Conservation (phyloP, 1,140 invertebrate genomes). For the Penaeus chinensis region DNA sequence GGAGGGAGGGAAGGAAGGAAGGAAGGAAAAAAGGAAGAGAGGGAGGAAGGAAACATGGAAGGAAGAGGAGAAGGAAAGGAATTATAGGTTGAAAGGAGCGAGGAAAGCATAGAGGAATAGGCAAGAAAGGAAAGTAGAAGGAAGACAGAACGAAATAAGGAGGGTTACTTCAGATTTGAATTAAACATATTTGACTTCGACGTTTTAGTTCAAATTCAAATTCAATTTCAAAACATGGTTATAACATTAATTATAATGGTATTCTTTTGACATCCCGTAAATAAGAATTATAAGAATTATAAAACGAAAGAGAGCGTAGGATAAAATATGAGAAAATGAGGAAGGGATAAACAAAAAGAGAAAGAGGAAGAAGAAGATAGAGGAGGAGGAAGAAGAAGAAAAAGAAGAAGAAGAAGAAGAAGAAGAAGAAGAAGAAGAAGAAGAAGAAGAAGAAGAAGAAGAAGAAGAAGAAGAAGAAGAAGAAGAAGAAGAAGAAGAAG, state of each 20-base stretch:
- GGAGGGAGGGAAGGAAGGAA: neutral
- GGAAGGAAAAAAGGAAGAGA: neutral
- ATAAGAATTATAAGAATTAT: too few species aligned
- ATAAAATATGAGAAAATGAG: neutral
- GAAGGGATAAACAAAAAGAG: neutral
- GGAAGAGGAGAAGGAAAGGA: neutral
- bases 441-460: neutral
- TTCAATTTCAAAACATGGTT: too few species aligned
- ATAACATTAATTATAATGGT: too few species aligned
- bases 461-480: neutral
- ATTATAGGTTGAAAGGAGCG: neutral
- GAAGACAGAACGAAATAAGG: too few species aligned
- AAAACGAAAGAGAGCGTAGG: neutral
- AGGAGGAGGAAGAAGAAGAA: conserved; percentile 3
- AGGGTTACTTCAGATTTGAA: too few species aligned
- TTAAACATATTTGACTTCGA: too few species aligned
- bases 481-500: neutral
- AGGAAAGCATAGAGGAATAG: neutral
- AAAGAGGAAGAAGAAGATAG: too few species aligned
- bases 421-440: too few species aligned
- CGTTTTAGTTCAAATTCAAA: too few species aligned
- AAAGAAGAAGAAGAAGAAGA: neutral
- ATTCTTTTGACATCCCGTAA: too few species aligned
- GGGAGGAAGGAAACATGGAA: neutral
- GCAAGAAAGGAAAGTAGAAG: too few species aligned